phyloP scores from a whole-genome alignment of 2,113 vertebrate species.

The Lagopus muta region DNA sequence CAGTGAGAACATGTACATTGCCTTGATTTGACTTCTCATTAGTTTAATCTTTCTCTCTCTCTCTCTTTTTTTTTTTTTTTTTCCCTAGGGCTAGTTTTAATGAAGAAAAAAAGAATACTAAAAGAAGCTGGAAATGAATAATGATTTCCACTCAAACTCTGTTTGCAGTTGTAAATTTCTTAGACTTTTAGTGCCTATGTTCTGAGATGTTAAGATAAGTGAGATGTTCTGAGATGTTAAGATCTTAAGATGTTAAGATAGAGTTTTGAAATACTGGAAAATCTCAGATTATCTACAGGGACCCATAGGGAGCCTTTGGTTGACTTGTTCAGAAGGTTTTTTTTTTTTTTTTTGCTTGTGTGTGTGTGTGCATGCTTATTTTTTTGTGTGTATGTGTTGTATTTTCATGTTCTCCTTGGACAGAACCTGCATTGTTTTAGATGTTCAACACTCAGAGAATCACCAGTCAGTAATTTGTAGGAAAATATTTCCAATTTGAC shows the following conservation, averaged over 20 bases:
- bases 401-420: background rate
- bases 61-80: background rate
- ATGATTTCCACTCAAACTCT: background rate
- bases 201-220: background rate
- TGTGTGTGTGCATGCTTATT: background rate
- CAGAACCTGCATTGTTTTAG: background rate
- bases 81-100: constrained; percentile 16
- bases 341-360: background rate
- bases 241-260: background rate
- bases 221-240: background rate
- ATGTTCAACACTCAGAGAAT: background rate
- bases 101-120: background rate
- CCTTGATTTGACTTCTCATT: constrained; percentile 19
- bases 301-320: background rate
- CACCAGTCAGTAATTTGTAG: background rate
- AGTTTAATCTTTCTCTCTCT: background rate
- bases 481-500: background rate
- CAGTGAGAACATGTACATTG: constrained; percentile 33
- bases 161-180: background rate
- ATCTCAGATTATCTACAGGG: background rate
- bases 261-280: background rate
- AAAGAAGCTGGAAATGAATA: background rate
- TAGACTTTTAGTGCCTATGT: background rate
- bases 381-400: background rate
- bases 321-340: background rate